Base-by-base conservation (phyloP, 1,140 invertebrate genomes). In the Olivierus martensii region DNA sequence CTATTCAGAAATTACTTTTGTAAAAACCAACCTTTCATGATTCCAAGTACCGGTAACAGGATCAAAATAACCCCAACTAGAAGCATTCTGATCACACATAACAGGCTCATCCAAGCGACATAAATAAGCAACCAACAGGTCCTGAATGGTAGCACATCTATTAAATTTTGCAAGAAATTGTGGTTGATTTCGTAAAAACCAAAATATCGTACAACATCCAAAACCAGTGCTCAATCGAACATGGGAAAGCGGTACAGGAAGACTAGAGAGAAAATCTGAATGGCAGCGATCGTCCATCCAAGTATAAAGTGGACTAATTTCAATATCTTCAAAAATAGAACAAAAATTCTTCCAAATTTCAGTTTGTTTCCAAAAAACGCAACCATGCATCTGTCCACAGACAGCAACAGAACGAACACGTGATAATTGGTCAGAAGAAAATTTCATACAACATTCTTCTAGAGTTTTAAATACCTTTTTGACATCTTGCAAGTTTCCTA, bases 61-160 rank as follows among this genome's bases (percentile, higher is more conserved):
- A 57, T 87, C 75, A 63, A 85, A 89, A 67, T 85, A 91, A n/a
- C 87, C 87, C 84, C 85, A 91, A 61, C 84, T 84, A 1, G 84
- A 81, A 15, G 87, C 87, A 70, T 87, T 86, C 66, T 91, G 88
- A 38, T 79, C 75, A 6, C 83, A 84, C 77, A 84, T 91, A 2
- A 81, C 65, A 1, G 84, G 80, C 42, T 71, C 70, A 11, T 79
- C 71, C 43, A 80, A 67, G 57, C 79, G 77, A 67, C 83, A 83
- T 22, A 91, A 65, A 69, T 87, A 80, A 28, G 79, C 75, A 2
- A 88, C 84, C 17, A 86, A 69, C 63, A 84, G 83, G 68, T 92
- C 87, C 70, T 87, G 81, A 28, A 89, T 78, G 7, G 85, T 88
- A 4, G 79, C 83, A 50, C 79, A 78, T 60, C 75, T 75, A 52